These are phyloP conservation scores for Sebastolobus alascanus DNA, from an alignment of 2,797 vertebrate species.

Conservation along the genomic window DNA sequence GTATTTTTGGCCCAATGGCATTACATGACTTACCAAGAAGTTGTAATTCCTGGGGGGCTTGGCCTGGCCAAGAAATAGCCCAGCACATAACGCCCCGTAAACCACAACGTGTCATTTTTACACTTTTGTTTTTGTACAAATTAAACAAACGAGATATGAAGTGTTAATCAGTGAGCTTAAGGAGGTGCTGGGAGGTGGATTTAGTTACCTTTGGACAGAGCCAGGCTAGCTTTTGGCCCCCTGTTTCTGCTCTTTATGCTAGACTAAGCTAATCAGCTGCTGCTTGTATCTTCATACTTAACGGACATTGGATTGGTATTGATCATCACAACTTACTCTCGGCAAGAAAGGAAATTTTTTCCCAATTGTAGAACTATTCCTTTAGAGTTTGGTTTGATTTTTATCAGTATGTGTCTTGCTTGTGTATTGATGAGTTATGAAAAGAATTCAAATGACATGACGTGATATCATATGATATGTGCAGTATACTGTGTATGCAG, in stretches of 20 bases:
- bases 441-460: neutral
- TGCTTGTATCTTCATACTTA: neutral
- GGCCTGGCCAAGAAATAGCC: too few relatives aligned
- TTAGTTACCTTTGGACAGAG: neutral
- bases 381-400: neutral
- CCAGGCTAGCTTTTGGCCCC: neutral
- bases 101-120: neutral
- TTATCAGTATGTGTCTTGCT: conserved; percentile 5
- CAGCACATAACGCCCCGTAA: neutral
- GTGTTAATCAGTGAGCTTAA: too few relatives aligned
- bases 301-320: neutral
- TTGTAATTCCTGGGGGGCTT: too few relatives aligned
- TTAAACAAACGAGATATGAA: neutral
- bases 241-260: neutral
- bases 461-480: neutral
- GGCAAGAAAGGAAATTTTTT: neutral
- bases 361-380: neutral
- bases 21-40: too few relatives aligned
- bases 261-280: neutral
- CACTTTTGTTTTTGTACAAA: neutral
- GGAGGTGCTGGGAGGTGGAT: too few relatives aligned
- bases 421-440: neutral
- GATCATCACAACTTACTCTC: neutral
- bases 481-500: neutral
- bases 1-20: too few relatives aligned